Evolutionary conservation across 2,797 vertebrate species (phyloP).

Genomic region (Sebastes alutus): DNA sequence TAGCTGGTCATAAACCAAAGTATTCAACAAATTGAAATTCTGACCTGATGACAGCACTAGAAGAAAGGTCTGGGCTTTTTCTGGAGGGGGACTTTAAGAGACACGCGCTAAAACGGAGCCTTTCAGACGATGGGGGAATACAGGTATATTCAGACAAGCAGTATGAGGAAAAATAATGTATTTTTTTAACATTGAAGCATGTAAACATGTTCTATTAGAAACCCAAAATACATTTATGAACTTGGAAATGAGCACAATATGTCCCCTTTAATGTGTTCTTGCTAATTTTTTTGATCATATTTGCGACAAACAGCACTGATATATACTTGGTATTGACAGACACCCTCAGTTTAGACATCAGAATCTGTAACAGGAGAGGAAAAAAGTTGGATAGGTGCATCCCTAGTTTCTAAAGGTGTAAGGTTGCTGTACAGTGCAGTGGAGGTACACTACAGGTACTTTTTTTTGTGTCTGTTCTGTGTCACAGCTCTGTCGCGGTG

Average conservation of each 20-base stretch:
- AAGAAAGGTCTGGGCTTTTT: background rate
- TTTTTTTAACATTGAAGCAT: background rate
- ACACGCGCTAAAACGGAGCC: no score
- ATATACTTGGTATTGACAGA: background rate
- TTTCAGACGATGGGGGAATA: background rate
- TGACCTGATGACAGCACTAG: background rate
- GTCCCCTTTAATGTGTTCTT: background rate
- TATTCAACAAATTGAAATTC: background rate
- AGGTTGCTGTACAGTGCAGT: background rate
- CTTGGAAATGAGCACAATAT: no score
- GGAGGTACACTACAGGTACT: background rate
- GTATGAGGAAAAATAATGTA: background rate
- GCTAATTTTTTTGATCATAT: background rate
- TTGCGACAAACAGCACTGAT: background rate
- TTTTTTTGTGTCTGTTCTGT: background rate
- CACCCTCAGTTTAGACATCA: background rate
- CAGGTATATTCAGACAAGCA: background rate
- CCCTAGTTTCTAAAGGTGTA: background rate
- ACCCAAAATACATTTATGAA: background rate
- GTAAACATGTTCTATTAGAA: background rate
- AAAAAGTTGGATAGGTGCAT: background rate
- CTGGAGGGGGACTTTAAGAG: background rate
- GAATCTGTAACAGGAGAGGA: background rate
- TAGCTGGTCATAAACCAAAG: background rate
- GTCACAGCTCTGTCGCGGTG: background rate